These are phyloP conservation scores for Microplitis manilae DNA, from an alignment of 2,888 invertebrate genomes.

Conservation along the genomic window DNA sequence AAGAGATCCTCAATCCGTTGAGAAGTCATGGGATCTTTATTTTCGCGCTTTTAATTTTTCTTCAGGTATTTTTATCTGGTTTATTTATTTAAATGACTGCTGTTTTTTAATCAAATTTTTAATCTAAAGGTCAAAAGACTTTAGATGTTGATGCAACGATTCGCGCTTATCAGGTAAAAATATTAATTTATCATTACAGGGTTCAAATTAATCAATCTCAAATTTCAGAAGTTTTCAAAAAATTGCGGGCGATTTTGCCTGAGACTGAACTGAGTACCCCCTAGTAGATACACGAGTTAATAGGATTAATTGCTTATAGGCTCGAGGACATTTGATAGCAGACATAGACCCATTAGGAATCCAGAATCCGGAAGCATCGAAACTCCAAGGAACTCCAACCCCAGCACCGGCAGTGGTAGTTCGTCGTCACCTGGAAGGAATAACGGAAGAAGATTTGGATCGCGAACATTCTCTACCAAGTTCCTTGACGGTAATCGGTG, in stretches of 20 bases:
- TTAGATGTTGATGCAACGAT: constrained; percentile 61
- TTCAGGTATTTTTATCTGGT: neutral
- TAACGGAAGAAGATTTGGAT: constrained; percentile 60
- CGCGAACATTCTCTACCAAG: constrained; percentile 58
- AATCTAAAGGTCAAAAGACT: neutral
- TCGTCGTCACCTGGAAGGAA: constrained; percentile 58
- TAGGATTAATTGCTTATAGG: neutral
- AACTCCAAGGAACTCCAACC: constrained; percentile 56
- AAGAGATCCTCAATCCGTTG: constrained; percentile 58
- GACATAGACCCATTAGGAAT: constrained; percentile 87
- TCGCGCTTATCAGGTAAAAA: constrained; percentile 61
- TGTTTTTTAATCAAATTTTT: constrained; percentile 2
- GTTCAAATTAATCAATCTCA: too few species aligned
- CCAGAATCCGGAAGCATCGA: constrained; percentile 60
- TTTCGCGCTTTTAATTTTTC: constrained; percentile 46
- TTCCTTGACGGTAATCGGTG: constrained; percentile 60
- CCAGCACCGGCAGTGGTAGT: constrained; percentile 60
- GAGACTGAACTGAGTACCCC: too few species aligned
- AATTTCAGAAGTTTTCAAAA: too few species aligned
- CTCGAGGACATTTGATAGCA: constrained; percentile 85
- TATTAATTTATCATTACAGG: too few species aligned
- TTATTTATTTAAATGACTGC: too few species aligned
- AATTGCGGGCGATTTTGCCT: too few species aligned
- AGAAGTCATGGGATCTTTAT: constrained; percentile 59
- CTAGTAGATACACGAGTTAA: too few species aligned